Evolutionary conservation across 2,113 vertebrate species (phyloP), one percentile per base, ranked within the genome.

Genomic region (Cacatua alba): DNA sequence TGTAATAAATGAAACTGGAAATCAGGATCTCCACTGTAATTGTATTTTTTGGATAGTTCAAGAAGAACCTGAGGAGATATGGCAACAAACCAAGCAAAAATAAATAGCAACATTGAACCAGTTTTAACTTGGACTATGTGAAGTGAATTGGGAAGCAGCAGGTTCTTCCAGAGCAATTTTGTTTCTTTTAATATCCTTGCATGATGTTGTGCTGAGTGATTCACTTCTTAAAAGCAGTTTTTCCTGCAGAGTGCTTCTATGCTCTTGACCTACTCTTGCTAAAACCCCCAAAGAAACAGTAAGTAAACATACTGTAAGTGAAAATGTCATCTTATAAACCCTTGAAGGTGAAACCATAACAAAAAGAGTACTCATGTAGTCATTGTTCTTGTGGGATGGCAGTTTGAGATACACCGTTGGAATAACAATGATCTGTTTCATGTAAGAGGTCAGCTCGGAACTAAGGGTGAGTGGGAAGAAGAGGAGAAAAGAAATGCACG

Each of bases 191-290:
- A 37, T 46, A 31, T 76, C 60, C n/a, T 29, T 31, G n/a, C 74
- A 51, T 57, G 48, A 28, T 75, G 24, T 15, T 35, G 9, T 67
- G 91, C 60, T 17, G 35, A 52, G 72, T 55, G 87, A 90, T 48
- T 94, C 63, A n/a, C 0, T 1, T 60, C 53, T 92, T 37, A 51
- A 95, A 88, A 74, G 53, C 35, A 20, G 20, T 41, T 83, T 64
- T 94, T 79, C 64, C 80, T 88, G 59, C 64, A 17, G 57, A 46
- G 88, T 52, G 48, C 94, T 88, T 65, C 88, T 64, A 4, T 14
- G 90, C 88, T 96, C 94, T 95, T 88, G 94, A 92, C 76, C 75
- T 90, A 52, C 24, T 82, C 82, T 90, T 81, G 85, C 92, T 97
- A 53, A 94, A 96, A 96, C 94, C 86, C 65, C 78, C 49, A 2